Conservation (phyloP, 2,113 vertebrate genomes). For the Lonchura striata region DNA sequence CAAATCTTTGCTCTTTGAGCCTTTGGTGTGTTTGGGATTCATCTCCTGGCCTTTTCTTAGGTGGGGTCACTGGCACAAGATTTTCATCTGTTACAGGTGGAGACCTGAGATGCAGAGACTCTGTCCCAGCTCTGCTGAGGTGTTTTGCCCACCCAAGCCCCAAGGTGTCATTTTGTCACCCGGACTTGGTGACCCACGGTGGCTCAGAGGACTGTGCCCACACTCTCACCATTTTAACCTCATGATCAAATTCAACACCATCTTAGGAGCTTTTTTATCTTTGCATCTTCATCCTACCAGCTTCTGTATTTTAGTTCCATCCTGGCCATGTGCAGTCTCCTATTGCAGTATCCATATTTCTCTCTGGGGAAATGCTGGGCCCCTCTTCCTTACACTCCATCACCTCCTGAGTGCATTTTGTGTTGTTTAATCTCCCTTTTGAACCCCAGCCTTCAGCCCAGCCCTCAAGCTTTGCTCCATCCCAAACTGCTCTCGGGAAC, state of each 20-base stretch:
- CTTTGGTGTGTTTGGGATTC: not conserved
- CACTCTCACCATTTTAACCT: not conserved
- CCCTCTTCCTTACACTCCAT: not conserved
- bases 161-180: not conserved
- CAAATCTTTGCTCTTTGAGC: not conserved
- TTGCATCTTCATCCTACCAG: not conserved
- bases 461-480: not conserved
- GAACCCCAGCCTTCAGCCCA: not conserved
- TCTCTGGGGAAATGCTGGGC: not conserved
- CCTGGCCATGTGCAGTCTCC: not conserved
- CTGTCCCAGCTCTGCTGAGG: not conserved
- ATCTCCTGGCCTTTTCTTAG: not conserved
- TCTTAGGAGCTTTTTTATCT: fast-evolving
- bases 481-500: not conserved
- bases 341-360: fast-evolving
- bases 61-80: not conserved
- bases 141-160: not conserved
- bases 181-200: not conserved
- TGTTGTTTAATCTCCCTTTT: not conserved
- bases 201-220: not conserved
- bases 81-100: not conserved
- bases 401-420: not conserved
- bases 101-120: not conserved
- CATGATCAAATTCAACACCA: too few relatives aligned
- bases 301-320: not conserved